Percentiles rank a stretch among this genome's conserved stretches.
phyloP scores from a whole-genome alignment of 1,140 invertebrate species.

The Lepeophtheirus salmonis region DNA sequence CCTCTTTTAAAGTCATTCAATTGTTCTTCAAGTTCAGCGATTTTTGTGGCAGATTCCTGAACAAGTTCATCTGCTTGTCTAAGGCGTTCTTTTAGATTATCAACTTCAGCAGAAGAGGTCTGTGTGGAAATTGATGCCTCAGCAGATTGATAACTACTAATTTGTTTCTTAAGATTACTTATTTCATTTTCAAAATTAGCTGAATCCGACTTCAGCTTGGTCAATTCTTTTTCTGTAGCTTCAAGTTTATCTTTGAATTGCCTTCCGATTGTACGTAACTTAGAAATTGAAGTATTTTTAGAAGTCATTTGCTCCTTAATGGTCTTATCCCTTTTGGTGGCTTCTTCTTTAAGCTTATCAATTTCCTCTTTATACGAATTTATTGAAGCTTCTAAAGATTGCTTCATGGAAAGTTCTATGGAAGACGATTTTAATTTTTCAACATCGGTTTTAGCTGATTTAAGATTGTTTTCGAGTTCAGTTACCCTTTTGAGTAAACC shows the following conservation, averaged over 20 bases:
- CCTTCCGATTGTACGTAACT: background rate
- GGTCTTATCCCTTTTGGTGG: background rate
- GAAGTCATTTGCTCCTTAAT: constrained; percentile 1
- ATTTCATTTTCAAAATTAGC: background rate
- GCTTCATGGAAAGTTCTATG: background rate
- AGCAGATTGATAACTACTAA: background rate
- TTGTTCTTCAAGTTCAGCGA: background rate
- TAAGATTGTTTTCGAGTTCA: background rate
- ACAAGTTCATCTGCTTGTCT: background rate
- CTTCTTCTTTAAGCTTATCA: constrained; percentile 9
- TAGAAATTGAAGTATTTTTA: background rate
- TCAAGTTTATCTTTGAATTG: constrained; percentile 12
- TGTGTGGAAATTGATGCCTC: background rate
- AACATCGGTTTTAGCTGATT: background rate
- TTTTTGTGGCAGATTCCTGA: background rate
- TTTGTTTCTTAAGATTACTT: background rate
- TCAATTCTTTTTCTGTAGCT: constrained; percentile 1
- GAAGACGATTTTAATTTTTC: background rate
- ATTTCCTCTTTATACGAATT: background rate
- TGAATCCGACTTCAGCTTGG: background rate
- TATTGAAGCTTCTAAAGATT: background rate
- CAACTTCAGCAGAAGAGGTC: background rate
- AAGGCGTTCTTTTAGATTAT: background rate
- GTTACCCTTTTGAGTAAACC: background rate
- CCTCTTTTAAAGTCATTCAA: background rate